phyloP scores from a whole-genome alignment of 1,140 invertebrate genomes.

The Dinoponera quadriceps region DNA sequence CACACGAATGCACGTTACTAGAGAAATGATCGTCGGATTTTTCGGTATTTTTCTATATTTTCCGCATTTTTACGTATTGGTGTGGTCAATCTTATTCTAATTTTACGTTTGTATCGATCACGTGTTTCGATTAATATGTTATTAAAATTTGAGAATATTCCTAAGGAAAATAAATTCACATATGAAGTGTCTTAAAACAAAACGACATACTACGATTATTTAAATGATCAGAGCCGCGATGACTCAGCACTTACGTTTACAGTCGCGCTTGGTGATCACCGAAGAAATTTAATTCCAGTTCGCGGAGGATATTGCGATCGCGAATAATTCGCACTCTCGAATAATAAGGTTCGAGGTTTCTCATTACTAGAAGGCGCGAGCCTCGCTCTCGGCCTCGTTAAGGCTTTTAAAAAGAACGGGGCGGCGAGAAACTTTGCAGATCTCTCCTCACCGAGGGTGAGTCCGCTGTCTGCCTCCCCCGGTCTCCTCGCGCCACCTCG shows the following conservation, averaged over 20 bases:
- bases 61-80: no score
- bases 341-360: conserved; percentile 69
- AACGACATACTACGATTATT: neutral
- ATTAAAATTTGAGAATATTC: no score
- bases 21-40: no score
- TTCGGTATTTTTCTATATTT: no score
- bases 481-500: conserved; percentile 58
- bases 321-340: conserved; percentile 53
- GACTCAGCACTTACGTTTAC: neutral
- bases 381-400: conserved; percentile 60
- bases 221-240: neutral
- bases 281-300: conserved; percentile 29
- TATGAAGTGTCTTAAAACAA: no score
- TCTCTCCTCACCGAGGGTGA: conserved; percentile 40
- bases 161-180: no score
- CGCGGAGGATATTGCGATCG: conserved; percentile 17
- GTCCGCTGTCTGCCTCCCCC: conserved; percentile 43
- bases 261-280: neutral
- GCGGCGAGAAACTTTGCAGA: conserved; percentile 64
- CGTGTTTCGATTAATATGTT: no score
- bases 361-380: conserved; percentile 45
- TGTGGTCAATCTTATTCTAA: no score
- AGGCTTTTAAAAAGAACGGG: conserved; percentile 69
- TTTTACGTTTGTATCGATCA: no score
- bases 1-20: no score